These are phyloP conservation scores for Zoanthus gigantus DNA, from an alignment of 92 coral and sea anemone species.

Conservation along the genomic window DNA sequence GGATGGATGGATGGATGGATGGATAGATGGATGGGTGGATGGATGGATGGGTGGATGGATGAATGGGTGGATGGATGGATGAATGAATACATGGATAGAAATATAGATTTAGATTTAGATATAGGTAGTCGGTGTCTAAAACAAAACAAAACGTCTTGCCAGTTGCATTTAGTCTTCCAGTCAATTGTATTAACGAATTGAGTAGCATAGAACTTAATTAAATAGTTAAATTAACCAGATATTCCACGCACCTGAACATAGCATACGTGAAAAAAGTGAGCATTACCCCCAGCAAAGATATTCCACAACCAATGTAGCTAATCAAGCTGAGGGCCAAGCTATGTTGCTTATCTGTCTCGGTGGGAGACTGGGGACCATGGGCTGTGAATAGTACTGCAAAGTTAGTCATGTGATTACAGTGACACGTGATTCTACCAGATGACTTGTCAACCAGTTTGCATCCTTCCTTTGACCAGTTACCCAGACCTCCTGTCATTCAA, in stretches of 20 bases:
- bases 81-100: too few relatives aligned
- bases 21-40: too few relatives aligned
- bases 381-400: constrained; percentile 61
- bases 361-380: constrained; percentile 17
- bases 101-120: too few relatives aligned
- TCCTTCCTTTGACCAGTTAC: constrained; percentile 62
- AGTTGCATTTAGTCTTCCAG: too few relatives aligned
- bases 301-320: constrained; percentile 56
- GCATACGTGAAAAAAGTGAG: constrained; percentile 48
- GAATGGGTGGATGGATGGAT: too few relatives aligned
- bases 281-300: constrained; percentile 52
- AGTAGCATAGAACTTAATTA: background rate
- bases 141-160: too few relatives aligned
- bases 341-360: background rate
- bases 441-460: constrained; percentile 27
- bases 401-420: constrained; percentile 62
- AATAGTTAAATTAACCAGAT: background rate
- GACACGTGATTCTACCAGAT: constrained; percentile 48
- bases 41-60: too few relatives aligned
- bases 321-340: constrained; percentile 46
- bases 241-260: constrained; percentile 44
- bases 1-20: too few relatives aligned
- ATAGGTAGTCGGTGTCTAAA: too few relatives aligned
- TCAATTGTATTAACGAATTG: too few relatives aligned
- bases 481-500: constrained; percentile 42